Evolutionary conservation across 2,113 vertebrate species (phyloP).

Genomic region (Echinops telfairi): DNA sequence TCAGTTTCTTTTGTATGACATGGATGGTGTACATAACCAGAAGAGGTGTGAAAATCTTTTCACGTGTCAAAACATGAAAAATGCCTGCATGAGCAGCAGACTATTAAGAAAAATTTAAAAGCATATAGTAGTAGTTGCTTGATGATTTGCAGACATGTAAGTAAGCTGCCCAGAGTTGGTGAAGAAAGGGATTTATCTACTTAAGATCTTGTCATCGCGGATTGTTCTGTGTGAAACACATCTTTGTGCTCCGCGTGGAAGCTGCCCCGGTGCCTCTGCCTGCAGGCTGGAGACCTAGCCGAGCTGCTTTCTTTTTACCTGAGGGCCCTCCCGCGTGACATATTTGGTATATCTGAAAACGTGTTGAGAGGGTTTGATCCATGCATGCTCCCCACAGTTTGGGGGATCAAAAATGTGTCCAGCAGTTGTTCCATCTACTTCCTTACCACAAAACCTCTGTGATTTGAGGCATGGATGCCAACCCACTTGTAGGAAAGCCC

Average conservation of each 20-base stretch:
- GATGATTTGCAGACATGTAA: slow-evolving; percentile 63
- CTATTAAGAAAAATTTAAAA: slow-evolving; percentile 35
- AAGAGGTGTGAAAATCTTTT: slow-evolving; percentile 1
- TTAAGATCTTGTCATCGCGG: slow-evolving; percentile 67
- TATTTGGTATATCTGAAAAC: slow-evolving; percentile 47
- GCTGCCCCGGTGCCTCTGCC: background rate
- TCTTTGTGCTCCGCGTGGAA: slow-evolving; percentile 44
- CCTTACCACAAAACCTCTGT: slow-evolving; percentile 55
- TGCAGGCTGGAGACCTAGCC: background rate
- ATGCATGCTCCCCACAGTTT: background rate
- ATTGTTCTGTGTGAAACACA: slow-evolving; percentile 54
- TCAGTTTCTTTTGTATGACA: background rate
- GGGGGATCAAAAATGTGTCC: slow-evolving; percentile 39
- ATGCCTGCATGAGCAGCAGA: background rate
- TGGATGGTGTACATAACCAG: background rate
- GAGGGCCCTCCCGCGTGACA: background rate
- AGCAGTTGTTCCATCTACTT: slow-evolving; percentile 49
- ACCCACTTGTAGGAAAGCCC: background rate
- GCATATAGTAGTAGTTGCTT: slow-evolving; percentile 3
- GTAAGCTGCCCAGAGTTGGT: slow-evolving; percentile 40
- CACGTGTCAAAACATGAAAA: slow-evolving; percentile 33
- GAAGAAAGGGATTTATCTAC: slow-evolving; percentile 61
- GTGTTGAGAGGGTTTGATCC: slow-evolving; percentile 50
- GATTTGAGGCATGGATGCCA: slow-evolving; percentile 49
- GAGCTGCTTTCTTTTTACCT: background rate